A percentile compares a stretch with the other conserved stretches of the same genome.
Evolutionary conservation across 2,888 invertebrate species (phyloP).

Genomic region (Melanophora roralis): DNA sequence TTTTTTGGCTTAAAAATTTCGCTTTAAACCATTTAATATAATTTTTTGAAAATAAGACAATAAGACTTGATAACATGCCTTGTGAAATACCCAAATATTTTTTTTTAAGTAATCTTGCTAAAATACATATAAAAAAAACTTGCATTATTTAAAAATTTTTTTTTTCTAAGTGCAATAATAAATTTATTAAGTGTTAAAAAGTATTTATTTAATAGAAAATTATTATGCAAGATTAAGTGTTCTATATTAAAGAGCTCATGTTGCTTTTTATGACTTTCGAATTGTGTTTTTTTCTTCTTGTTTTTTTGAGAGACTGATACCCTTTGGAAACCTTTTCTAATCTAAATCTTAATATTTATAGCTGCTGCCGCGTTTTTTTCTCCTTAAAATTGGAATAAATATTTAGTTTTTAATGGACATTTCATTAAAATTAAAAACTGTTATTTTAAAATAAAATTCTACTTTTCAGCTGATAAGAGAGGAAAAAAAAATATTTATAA

Average conservation of each 20-base stretch:
- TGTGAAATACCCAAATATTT: too few relatives aligned
- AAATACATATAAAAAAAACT: too few relatives aligned
- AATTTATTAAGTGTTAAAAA: conserved; percentile 32
- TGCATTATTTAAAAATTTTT: too few relatives aligned
- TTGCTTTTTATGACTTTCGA: too few relatives aligned
- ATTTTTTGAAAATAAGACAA: too few relatives aligned
- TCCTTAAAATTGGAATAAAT: conserved; percentile 1
- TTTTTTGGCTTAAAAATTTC: too few relatives aligned
- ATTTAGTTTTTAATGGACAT: not conserved
- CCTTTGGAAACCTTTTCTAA: conserved; percentile 51
- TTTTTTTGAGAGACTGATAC: conserved; percentile 25
- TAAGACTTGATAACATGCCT: too few relatives aligned
- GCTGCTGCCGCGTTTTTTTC: not conserved
- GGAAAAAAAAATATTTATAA: not conserved
- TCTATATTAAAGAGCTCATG: not conserved
- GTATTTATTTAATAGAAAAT: not conserved
- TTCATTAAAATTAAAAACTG: not conserved
- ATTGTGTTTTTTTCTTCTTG: not conserved
- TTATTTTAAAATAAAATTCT: conserved; percentile 8
- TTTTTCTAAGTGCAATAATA: not conserved
- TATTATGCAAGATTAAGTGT: conserved; percentile 25
- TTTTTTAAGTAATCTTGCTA: too few relatives aligned
- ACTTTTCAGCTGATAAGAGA: conserved; percentile 15
- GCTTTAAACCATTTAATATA: too few relatives aligned
- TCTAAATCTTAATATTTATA: conserved; percentile 9